phyloP scores from a whole-genome alignment of 1,140 invertebrate species.

The Berghia stephanieae region DNA sequence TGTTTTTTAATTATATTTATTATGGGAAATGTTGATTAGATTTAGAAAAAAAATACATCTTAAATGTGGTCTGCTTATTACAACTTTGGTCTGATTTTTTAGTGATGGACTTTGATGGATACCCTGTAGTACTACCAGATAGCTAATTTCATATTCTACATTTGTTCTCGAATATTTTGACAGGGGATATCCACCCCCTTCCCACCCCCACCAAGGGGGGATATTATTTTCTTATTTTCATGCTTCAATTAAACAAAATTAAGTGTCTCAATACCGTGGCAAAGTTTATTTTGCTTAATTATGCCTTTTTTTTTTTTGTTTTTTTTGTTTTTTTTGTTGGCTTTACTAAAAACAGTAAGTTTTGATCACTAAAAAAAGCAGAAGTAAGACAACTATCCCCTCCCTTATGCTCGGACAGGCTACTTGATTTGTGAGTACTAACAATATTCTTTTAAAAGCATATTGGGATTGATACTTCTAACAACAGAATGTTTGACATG shows the following conservation, averaged over 20 bases:
- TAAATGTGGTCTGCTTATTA: slow-evolving; percentile 30
- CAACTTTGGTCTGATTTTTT: slow-evolving; percentile 60
- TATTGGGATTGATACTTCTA: not conserved
- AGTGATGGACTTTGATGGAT: too few species aligned
- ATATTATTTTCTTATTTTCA: not conserved
- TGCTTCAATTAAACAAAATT: not conserved
- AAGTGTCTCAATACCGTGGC: not conserved
- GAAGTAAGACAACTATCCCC: not conserved
- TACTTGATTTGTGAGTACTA: too few species aligned
- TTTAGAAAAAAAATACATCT: not conserved
- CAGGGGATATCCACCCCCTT: too few species aligned
- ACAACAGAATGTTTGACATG: not conserved
- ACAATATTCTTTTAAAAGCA: too few species aligned
- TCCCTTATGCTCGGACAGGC: not conserved
- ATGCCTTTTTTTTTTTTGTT: not conserved
- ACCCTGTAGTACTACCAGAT: slow-evolving; percentile 47
- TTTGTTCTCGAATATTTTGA: too few species aligned
- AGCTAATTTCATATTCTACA: too few species aligned
- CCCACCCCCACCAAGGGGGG: slow-evolving; percentile 1
- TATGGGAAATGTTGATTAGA: too few species aligned
- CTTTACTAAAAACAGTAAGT: not conserved
- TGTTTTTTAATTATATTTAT: not conserved
- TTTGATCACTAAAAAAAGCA: not conserved
- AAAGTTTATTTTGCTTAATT: too few species aligned
- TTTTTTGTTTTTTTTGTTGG: not conserved